These are phyloP conservation scores for Cyclopterus lumpus DNA, from an alignment of 2,797 vertebrate genomes.

Conservation along the genomic window DNA sequence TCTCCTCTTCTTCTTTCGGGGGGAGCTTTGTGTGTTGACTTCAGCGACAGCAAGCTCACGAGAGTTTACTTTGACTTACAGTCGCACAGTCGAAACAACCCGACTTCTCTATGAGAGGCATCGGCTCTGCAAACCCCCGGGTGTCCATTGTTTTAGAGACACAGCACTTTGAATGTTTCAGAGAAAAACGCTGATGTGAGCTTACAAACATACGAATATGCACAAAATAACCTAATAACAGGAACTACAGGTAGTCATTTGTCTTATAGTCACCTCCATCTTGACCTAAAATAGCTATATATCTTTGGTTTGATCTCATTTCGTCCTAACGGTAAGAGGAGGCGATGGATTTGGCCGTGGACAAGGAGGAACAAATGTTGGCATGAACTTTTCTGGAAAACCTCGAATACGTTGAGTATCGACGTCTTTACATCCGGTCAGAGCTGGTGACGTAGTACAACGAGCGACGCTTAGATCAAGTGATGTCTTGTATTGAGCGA, in stretches of 20 bases:
- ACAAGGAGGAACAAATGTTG: no score
- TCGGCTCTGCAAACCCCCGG: not conserved
- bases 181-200: not conserved
- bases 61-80: constrained; percentile 1
- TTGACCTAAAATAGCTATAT: no score
- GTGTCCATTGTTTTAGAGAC: constrained; percentile 10
- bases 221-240: not conserved
- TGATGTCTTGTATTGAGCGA: no score
- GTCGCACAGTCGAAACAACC: constrained; percentile 47
- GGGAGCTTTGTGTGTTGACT: not conserved
- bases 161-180: not conserved
- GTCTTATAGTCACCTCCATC: no score
- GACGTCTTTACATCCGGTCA: no score
- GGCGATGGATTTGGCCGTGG: no score
- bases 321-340: no score
- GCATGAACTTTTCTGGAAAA: no score
- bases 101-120: not conserved
- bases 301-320: no score
- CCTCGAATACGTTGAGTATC: no score
- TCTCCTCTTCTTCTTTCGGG: constrained; percentile 51
- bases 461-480: no score
- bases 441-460: no score
- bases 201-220: not conserved
- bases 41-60: constrained; percentile 20
- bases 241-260: not conserved